Base-by-base conservation (phyloP, 2,888 invertebrate genomes). In the Volucella zonaria region DNA sequence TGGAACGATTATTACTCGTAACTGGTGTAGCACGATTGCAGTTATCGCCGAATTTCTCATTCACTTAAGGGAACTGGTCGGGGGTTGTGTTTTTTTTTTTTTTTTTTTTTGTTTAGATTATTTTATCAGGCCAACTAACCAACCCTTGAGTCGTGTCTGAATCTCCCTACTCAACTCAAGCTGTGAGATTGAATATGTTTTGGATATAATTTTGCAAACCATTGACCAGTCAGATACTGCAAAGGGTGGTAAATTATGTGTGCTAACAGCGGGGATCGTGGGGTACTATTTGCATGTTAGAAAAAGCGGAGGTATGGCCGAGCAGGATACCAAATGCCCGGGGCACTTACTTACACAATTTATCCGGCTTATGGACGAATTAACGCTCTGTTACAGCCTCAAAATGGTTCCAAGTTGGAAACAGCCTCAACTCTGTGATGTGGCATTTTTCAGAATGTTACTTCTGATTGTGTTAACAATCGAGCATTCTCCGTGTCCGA, bases 1-100 rank as follows among this genome's bases (percentile, higher is more conserved):
- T 85, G 81, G 85, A 85, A 81, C 85, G 85, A 85, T 85, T 85
- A 85, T 85, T 76, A 68, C 81, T 76, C 85, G 77, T 80, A 81
- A 77, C 85, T 77, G 85, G 76, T 85, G 85, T 74, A 70, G 82
- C 68, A 74, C 74, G 82, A 83, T 83, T 83, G 75, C 68, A 75
- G 66, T 75, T 83, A 80, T 82, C 82, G 59, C 42, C 15, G 43
- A 43, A 43, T 40, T 42, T 47, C 45, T 67, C 31, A 31, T 31
- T 31, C 31, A 31, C 31, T 31, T 31, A 31, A 6, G 6, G 31
- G 31, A 31, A 31, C 31, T 40, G 38, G 42, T 11, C 8, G 11
- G 31, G 62, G 75, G 68, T 47, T 11, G 51, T 61, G 23, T 59
- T 47, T 64, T 45, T 51, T 59, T 75, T 79, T 82, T 67, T 81